phyloP scores from a whole-genome alignment of 2,888 invertebrate genomes.

The Amphipyra tragopoginis region DNA sequence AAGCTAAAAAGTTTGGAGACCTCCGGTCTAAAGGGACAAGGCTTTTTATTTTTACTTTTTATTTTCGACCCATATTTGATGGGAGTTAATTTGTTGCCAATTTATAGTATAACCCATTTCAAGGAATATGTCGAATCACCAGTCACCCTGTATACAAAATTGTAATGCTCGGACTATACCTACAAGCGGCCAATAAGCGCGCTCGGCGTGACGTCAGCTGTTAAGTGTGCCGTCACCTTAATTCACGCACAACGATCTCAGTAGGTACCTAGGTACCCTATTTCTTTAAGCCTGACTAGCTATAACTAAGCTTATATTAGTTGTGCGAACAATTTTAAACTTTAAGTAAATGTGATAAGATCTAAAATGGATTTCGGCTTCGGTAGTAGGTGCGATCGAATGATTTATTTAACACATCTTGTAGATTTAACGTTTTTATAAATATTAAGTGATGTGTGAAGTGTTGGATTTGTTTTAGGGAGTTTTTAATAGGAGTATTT shows the following conservation, averaged over 20 bases:
- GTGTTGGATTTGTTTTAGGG: slow-evolving; percentile 53
- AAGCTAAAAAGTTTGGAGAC: no score
- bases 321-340: slow-evolving; percentile 47
- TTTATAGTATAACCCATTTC: no score
- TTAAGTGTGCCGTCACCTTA: background rate
- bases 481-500: background rate
- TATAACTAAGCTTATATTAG: slow-evolving; percentile 35
- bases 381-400: slow-evolving; percentile 35
- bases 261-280: slow-evolving; percentile 24
- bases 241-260: slow-evolving; percentile 48
- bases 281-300: slow-evolving; percentile 42
- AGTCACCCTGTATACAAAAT: no score
- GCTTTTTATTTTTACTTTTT: no score
- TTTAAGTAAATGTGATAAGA: slow-evolving; percentile 33
- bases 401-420: slow-evolving; percentile 40
- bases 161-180: no score
- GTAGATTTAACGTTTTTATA: slow-evolving; percentile 49
- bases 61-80: no score
- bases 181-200: background rate
- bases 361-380: slow-evolving; percentile 46
- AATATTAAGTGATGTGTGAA: slow-evolving; percentile 33
- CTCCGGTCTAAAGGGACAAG: no score
- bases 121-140: no score
- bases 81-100: no score
- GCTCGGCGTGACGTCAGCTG: background rate